Evolutionary conservation across 2,797 vertebrate species (phyloP), one percentile per base, ranked within the genome.

Genomic region (Choloepus didactylus): DNA sequence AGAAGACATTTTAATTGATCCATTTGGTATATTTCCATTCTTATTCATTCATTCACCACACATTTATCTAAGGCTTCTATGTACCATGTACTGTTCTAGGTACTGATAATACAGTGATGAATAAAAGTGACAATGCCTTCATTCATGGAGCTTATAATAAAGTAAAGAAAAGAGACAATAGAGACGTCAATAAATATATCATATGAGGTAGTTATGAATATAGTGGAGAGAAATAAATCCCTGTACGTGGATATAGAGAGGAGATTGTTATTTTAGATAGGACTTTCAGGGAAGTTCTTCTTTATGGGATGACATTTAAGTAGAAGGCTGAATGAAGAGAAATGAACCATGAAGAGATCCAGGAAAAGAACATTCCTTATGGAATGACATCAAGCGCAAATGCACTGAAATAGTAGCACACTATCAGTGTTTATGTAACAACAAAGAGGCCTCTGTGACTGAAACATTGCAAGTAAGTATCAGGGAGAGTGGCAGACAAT

Each of bases 301-400:
- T 95, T 87, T 19, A 72, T 69, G 9, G 49, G 67, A 41, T 95
- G 29, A 15, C 31, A 59, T 85, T 88, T 92, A 92, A 82, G 27
- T 85, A 85, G 91, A 90, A 51, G 18, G 54, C 35, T 93, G 31
- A 94, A 62, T 70, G 59, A 86, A 92, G 60, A 90, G 44, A 90
- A 87, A 38, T 82, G 27, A 44, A 88, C 19, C 38, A 41, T 64
- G 51, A 9, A 80, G 70, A 70, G 94, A 54, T 67, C 25, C 79
- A 81, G 51, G 35, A 38, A 56, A 44, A 91, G 10, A 87, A 38
- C 18, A 82, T 73, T 86, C 11, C 41, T 31, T 83, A 38, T 60
- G 70, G 27, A 72, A 4, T 79, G 51, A 35, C 21, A 64, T 3
- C 10, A 9, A 83, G 75, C n/a, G 15, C 3, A 69, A 89, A 72